phyloP scores from a whole-genome alignment of 2,113 vertebrate species.

The Thunnus thynnus region DNA sequence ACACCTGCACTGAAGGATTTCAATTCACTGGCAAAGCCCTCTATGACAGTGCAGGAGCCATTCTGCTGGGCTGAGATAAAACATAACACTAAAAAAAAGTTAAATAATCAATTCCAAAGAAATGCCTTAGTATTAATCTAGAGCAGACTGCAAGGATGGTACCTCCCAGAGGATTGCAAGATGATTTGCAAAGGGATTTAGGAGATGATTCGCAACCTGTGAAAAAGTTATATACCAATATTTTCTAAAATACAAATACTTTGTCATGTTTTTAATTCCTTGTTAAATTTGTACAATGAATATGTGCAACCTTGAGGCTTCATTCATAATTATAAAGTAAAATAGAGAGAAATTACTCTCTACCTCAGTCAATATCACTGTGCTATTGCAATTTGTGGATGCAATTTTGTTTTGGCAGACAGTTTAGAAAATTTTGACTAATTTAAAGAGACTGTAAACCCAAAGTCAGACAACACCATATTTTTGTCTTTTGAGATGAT shows the following conservation, averaged over 20 bases:
- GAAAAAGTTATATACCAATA: constrained; percentile 32
- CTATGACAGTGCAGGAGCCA: constrained; percentile 48
- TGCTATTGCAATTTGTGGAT: not conserved
- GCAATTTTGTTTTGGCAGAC: not conserved
- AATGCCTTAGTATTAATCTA: constrained; percentile 71
- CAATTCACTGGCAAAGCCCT: constrained; percentile 63
- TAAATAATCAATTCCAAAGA: constrained; percentile 75
- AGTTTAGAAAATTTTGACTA: not conserved
- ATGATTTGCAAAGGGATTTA: constrained; percentile 61
- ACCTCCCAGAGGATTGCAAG: constrained; percentile 38
- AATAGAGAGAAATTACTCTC: constrained; percentile 8
- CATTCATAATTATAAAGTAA: constrained; percentile 37
- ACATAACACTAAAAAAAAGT: constrained; percentile 65
- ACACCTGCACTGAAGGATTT: constrained; percentile 76
- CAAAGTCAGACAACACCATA: not conserved
- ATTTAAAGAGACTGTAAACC: not conserved
- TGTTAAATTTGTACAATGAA: constrained; percentile 16
- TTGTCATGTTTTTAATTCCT: constrained; percentile 31
- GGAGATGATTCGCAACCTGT: constrained; percentile 48
- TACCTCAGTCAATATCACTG: not conserved
- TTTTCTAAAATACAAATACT: constrained; percentile 39
- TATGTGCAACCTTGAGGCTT: constrained; percentile 10
- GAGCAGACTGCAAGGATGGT: constrained; percentile 47
- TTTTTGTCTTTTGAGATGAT: too few relatives aligned
- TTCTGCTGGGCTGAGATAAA: constrained; percentile 83